Conservation (phyloP, 2,888 invertebrate genomes). For the Invenusta paracnida region DNA sequence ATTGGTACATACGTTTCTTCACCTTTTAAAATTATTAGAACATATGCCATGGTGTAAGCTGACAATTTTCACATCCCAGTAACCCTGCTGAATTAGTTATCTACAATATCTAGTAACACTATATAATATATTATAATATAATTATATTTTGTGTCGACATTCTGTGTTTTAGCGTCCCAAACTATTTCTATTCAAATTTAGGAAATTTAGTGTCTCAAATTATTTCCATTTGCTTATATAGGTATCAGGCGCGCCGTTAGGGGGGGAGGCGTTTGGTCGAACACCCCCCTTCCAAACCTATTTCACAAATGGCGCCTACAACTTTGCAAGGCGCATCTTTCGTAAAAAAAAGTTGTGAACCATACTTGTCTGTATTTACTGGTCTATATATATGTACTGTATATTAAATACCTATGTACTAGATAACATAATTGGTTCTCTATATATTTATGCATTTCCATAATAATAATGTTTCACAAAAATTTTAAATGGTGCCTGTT, state of each 20-base stretch:
- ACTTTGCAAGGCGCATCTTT: neutral
- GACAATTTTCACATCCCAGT: too few species aligned
- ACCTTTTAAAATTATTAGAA: too few species aligned
- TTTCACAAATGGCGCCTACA: neutral
- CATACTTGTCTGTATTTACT: neutral
- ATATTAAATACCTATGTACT: neutral
- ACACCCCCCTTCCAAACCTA: neutral
- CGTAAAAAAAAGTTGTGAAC: neutral
- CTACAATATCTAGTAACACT: too few species aligned
- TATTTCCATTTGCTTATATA: too few species aligned
- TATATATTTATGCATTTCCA: neutral
- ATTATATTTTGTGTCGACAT: too few species aligned
- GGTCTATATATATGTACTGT: neutral
- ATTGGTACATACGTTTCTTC: too few species aligned
- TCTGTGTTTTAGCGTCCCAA: too few species aligned
- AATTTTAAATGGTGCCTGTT: neutral
- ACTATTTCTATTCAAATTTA: too few species aligned
- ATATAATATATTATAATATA: too few species aligned
- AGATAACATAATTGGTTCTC: neutral
- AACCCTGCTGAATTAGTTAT: too few species aligned
- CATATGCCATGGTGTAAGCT: too few species aligned
- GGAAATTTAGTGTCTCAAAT: too few species aligned
- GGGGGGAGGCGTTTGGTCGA: neutral
- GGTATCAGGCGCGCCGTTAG: neutral
- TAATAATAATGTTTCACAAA: neutral